Evolutionary conservation across 2,113 vertebrate genomes (phyloP), one percentile per base, ranked within the genome.

Genomic region (Vulpes vulpes): DNA sequence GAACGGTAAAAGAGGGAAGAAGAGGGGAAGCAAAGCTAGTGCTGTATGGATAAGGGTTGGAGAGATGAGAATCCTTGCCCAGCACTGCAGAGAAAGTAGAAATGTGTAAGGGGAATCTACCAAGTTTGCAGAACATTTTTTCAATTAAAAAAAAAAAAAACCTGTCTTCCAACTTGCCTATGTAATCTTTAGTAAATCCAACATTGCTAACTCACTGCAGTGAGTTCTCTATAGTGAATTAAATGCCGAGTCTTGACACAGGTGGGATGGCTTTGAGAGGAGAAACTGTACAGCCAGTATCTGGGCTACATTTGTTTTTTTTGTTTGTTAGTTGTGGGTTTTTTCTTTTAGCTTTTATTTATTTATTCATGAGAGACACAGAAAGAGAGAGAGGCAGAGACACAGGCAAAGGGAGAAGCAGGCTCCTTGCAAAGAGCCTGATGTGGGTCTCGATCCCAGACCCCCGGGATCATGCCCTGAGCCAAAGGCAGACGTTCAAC

Each of bases 171-270:
- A 49, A 35, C 53, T 92, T 15, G 17, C 38, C 35, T 83, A 71
- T 30, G 60, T 76, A 93, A 73, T 73, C 27, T 89, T 74, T 23
- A 79, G 35, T 57, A 87, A 81, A 93, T 76, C 71, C 86, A 87
- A 27, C 51, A 82, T 60, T 53, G 25, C 67, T 87, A 25, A 60
- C 32, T 86, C 60, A 90, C 19, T 76, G 11, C 14, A 16, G 73
- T 32, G 20, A 80, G 49, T 79, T 89, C 49, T 93, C n/a, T 49
- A 10, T 5, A 30, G 22, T 81, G 16, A 84, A 20, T 79, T 79
- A 69, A 89, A 25, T 81, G 76, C 3, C 0, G 2, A 76, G 53
- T 87, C 51, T 5, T 87, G 59, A 69, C 38, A 69, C 57, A 71
- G 38, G 9, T 76, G 71, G 49, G 22, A 35, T 91, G 22, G 43